A percentile compares a stretch with the other conserved stretches of the same genome.
phyloP scores from a whole-genome alignment of 2,113 vertebrate genomes.

The Prionailurus bengalensis region DNA sequence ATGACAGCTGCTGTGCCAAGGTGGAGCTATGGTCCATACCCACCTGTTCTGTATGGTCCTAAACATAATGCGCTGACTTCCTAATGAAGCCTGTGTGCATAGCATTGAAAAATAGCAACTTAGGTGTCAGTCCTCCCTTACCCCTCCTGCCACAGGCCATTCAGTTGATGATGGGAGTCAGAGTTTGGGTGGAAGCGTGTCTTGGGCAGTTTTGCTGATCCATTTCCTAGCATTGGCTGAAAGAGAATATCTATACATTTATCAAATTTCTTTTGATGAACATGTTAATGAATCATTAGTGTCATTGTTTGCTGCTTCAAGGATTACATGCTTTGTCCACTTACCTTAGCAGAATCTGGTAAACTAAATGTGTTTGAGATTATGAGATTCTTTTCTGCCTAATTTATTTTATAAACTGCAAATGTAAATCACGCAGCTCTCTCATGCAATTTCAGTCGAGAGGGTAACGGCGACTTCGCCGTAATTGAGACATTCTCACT shows the following conservation, averaged over 20 bases:
- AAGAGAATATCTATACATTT: slow-evolving; percentile 59
- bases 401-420: slow-evolving; percentile 86
- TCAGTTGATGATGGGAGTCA: background rate
- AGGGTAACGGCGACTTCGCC: background rate
- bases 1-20: background rate
- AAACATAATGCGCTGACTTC: background rate
- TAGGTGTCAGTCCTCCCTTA: background rate
- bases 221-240: slow-evolving; percentile 63
- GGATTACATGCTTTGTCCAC: slow-evolving; percentile 66
- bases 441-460: slow-evolving; percentile 59
- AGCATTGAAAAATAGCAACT: background rate
- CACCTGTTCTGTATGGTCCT: background rate
- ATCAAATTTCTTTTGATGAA: slow-evolving; percentile 78
- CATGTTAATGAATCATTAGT: slow-evolving; percentile 82
- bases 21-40: background rate
- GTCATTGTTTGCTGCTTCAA: slow-evolving; percentile 81
- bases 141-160: background rate
- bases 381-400: slow-evolving; percentile 84
- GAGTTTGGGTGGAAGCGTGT: background rate
- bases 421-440: slow-evolving; percentile 74
- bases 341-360: slow-evolving; percentile 83
- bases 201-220: slow-evolving; percentile 37
- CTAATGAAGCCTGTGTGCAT: background rate
- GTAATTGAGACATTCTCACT: slow-evolving; percentile 43
- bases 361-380: slow-evolving; percentile 78